A percentile compares a stretch with the other conserved stretches of the same genome.
Conservation (phyloP, 1,140 invertebrate species). For the Drosophila burlai region DNA sequence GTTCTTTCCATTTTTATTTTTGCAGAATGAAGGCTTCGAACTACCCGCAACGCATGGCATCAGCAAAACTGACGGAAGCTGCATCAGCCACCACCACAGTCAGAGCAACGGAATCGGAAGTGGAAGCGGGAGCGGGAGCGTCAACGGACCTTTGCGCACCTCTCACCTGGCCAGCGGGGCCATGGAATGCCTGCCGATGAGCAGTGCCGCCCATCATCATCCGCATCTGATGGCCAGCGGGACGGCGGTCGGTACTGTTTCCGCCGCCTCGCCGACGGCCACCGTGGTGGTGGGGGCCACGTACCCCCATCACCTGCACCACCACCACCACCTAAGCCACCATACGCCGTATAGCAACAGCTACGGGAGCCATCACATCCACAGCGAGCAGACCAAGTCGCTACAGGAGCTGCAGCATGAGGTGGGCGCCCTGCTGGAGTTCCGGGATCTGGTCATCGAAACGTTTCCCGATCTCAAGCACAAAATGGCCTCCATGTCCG, state of each 20-base stretch:
- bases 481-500: slow-evolving; percentile 89
- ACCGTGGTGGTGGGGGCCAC: slow-evolving; percentile 73
- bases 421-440: slow-evolving; percentile 94
- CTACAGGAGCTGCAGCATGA: slow-evolving; percentile 94
- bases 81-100: slow-evolving; percentile 50
- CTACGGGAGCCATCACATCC: slow-evolving; percentile 81
- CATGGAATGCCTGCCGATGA: slow-evolving; percentile 81
- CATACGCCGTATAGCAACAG: slow-evolving; percentile 74
- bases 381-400: slow-evolving; percentile 85
- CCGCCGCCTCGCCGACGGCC: slow-evolving; percentile 60
- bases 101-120: slow-evolving; percentile 51
- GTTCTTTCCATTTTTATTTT: neutral
- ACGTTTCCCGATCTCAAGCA: slow-evolving; percentile 94
- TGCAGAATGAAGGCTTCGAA: slow-evolving; percentile 80
- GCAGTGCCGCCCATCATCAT: slow-evolving; percentile 63
- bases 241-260: slow-evolving; percentile 16
- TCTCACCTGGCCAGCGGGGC: slow-evolving; percentile 61
- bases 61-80: slow-evolving; percentile 66
- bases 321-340: slow-evolving; percentile 74
- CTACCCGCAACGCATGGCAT: slow-evolving; percentile 71
- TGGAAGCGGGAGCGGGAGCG: slow-evolving; percentile 22
- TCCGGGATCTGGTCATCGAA: slow-evolving; percentile 95
- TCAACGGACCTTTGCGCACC: slow-evolving; percentile 41
- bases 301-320: slow-evolving; percentile 77
- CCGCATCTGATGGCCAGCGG: slow-evolving; percentile 63